Evolutionary conservation across 2,888 invertebrate genomes (phyloP).

Genomic region (Aporophyla nigra): DNA sequence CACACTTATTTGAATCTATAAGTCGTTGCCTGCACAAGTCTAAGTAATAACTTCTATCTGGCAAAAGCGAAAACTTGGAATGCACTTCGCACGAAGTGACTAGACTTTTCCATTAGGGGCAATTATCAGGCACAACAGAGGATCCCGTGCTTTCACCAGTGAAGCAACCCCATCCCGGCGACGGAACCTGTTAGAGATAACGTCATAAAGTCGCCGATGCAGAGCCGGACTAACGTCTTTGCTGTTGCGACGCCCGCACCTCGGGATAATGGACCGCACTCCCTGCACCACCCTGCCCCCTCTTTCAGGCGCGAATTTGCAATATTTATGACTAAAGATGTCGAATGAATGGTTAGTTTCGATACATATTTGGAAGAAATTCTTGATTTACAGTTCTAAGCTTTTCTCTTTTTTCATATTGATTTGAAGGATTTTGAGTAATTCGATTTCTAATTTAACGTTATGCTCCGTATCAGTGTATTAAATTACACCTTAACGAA

Average conservation of each 20-base stretch:
- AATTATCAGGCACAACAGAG: slow-evolving; percentile 90
- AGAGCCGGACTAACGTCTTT: slow-evolving; percentile 89
- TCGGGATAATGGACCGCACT: slow-evolving; percentile 87
- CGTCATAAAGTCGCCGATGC: slow-evolving; percentile 90
- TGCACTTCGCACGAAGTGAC: slow-evolving; percentile 88
- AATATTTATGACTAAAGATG: slow-evolving; percentile 63
- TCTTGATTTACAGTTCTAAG: slow-evolving; percentile 1
- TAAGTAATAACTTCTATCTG: slow-evolving; percentile 88
- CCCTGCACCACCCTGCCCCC: slow-evolving; percentile 62
- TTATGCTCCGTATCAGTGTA: slow-evolving; percentile 12
- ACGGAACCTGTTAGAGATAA: slow-evolving; percentile 90
- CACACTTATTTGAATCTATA: slow-evolving; percentile 75
- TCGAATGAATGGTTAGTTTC: slow-evolving; percentile 45
- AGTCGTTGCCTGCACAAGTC: slow-evolving; percentile 81
- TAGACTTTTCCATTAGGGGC: slow-evolving; percentile 91
- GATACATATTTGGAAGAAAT: slow-evolving; percentile 32
- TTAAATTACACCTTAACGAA: slow-evolving; percentile 35
- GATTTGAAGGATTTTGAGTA: slow-evolving; percentile 5
- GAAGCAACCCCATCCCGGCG: slow-evolving; percentile 79
- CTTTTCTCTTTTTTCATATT: slow-evolving; percentile 11
- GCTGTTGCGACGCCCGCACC: slow-evolving; percentile 86
- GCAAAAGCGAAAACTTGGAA: slow-evolving; percentile 88
- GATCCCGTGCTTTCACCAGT: slow-evolving; percentile 84
- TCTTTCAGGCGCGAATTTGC: slow-evolving; percentile 62
- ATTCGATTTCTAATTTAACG: slow-evolving; percentile 13